Conservation (phyloP, 2,888 invertebrate species). For the Mamestra brassicae region DNA sequence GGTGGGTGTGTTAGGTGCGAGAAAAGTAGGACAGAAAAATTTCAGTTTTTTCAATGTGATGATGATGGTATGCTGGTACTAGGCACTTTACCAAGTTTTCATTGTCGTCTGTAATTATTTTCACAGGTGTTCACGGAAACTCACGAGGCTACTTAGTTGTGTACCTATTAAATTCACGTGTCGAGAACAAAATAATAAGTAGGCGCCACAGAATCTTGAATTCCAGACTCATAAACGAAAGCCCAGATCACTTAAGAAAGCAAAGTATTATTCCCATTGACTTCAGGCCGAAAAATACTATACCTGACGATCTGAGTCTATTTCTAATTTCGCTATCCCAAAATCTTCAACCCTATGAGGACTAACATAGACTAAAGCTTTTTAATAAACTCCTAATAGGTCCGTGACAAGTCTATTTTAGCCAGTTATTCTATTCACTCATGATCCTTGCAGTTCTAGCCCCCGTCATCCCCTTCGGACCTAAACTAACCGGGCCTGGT, state of each 20-base stretch:
- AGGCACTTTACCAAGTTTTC: conserved; percentile 9
- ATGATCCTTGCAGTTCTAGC: background rate
- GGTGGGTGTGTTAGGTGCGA: conserved; percentile 42
- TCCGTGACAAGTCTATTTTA: no score
- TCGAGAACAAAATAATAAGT: background rate
- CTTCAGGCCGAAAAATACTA: background rate
- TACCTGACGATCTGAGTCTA: background rate
- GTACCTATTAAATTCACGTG: background rate
- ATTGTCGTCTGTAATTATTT: background rate
- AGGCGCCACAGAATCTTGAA: background rate
- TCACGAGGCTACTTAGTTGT: background rate
- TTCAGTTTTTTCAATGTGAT: background rate
- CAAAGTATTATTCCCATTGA: background rate
- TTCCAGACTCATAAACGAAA: no score
- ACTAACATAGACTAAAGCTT: no score
- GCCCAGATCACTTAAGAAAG: background rate
- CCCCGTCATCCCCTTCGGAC: background rate
- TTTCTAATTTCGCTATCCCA: background rate
- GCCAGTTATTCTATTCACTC: no score
- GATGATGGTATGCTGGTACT: background rate
- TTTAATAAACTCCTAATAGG: no score
- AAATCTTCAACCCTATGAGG: background rate
- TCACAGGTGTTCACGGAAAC: conserved; percentile 21
- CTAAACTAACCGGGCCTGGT: background rate
- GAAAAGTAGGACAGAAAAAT: background rate